Conservation (phyloP, 2,113 vertebrate species). For the Ammodytes dubius region DNA sequence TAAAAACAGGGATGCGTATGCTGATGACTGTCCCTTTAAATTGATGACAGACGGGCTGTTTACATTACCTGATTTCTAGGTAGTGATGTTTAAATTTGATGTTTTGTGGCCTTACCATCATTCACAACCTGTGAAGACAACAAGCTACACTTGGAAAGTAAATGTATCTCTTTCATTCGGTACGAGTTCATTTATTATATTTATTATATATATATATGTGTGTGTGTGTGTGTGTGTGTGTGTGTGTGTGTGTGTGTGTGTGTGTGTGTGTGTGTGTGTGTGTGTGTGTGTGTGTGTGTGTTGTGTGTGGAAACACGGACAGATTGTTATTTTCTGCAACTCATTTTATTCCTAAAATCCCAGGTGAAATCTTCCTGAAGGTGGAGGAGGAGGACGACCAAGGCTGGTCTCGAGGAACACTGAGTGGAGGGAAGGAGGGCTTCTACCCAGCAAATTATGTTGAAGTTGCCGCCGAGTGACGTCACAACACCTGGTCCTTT, state of each 20-base stretch:
- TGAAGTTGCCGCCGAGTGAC: conserved; percentile 75
- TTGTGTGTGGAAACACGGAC: too few relatives aligned
- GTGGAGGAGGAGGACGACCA: conserved; percentile 90
- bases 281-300: too few relatives aligned
- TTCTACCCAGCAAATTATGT: conserved; percentile 90
- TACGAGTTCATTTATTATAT: too few relatives aligned
- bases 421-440: conserved; percentile 85
- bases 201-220: too few relatives aligned
- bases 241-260: too few relatives aligned
- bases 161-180: neutral
- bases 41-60: neutral
- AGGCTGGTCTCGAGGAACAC: conserved; percentile 89
- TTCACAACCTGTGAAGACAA: neutral
- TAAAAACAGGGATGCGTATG: conserved; percentile 16
- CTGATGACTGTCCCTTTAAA: neutral
- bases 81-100: neutral
- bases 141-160: neutral
- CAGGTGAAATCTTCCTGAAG: conserved; percentile 89
- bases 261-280: too few relatives aligned
- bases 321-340: neutral
- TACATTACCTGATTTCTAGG: neutral
- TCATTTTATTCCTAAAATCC: neutral
- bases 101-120: neutral
- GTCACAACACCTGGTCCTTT: conserved; percentile 29
- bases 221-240: too few relatives aligned